Base-by-base conservation (phyloP, 2,888 invertebrate species). In the Sisyra terminalis region DNA sequence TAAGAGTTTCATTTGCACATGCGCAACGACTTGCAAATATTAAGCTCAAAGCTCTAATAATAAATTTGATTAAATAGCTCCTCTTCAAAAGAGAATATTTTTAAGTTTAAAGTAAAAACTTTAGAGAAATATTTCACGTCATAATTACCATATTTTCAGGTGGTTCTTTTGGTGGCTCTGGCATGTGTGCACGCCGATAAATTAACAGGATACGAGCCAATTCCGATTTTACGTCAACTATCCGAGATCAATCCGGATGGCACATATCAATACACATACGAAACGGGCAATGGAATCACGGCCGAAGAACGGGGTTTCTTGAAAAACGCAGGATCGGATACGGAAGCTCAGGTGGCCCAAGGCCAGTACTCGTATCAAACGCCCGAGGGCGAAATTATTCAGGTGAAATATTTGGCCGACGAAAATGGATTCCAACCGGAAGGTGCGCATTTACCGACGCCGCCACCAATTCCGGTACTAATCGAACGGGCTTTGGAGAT, bases 351-450 rank as follows among this genome's bases (percentile, higher is more conserved):
- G 58, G 69, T 70, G 37, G 67, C 67, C 30, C 62, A 63, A 51
- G 68, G 67, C 51, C 70, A 71, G 51, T 75, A 65, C 54, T 66
- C 70, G 48, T 77, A 73, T 49, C 71, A 71, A 1, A 69, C 67
- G 1, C 71, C 71, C 11, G 71, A 73, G 50, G 71, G 71, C 48
- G 46, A 56, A 48, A 50, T 52, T 3, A 16, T 41, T 10, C 67
- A 71, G 50, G 53, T 79, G 45, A 62, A 66, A 1, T 81, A 80
- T 60, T 59, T 71, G 31, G 78, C 81, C 41, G 73, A 80, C 53
- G 79, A 80, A 56, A 78, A 78, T 49, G 79, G 79, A 40, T 78
- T 67, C 65, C 74, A 75, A 55, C 75, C 78, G 7, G 67, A 64
- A 51, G 72, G 73, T n/a, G 64, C 64, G 14, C 73, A 73, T 51